These are phyloP conservation scores for Calcarius ornatus DNA, from an alignment of 2,113 vertebrate genomes.

Conservation along the genomic window DNA sequence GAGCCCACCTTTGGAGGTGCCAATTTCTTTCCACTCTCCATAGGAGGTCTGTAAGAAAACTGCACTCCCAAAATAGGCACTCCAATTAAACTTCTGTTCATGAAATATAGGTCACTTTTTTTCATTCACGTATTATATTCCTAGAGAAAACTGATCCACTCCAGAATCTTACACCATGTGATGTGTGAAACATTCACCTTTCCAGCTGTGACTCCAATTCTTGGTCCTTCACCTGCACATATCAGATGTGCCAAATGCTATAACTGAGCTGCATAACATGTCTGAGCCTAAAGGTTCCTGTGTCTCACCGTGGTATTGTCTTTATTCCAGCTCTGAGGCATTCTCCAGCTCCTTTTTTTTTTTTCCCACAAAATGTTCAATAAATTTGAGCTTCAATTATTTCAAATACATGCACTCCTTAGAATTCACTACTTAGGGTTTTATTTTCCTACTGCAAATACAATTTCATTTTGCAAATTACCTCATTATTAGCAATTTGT, in stretches of 20 bases:
- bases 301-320: not conserved
- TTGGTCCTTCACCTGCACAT: not conserved
- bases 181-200: not conserved
- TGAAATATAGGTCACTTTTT: not conserved
- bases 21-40: not conserved
- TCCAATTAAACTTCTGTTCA: not conserved
- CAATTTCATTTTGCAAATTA: constrained; percentile 14
- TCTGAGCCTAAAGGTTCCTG: not conserved
- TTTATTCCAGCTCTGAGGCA: not conserved
- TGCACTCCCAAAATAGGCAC: not conserved
- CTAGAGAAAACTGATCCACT: not conserved
- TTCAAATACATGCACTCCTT: not conserved
- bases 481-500: constrained; percentile 46
- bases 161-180: not conserved
- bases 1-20: not conserved
- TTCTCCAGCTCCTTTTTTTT: not conserved
- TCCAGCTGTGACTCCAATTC: not conserved
- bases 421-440: not conserved
- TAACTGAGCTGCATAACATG: not conserved
- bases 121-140: not conserved
- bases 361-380: not conserved
- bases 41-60: not conserved
- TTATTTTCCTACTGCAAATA: constrained; percentile 35
- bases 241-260: not conserved
- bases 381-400: not conserved